phyloP scores from a whole-genome alignment of 1,140 invertebrate species.

The Caenorhabditis briggsae region DNA sequence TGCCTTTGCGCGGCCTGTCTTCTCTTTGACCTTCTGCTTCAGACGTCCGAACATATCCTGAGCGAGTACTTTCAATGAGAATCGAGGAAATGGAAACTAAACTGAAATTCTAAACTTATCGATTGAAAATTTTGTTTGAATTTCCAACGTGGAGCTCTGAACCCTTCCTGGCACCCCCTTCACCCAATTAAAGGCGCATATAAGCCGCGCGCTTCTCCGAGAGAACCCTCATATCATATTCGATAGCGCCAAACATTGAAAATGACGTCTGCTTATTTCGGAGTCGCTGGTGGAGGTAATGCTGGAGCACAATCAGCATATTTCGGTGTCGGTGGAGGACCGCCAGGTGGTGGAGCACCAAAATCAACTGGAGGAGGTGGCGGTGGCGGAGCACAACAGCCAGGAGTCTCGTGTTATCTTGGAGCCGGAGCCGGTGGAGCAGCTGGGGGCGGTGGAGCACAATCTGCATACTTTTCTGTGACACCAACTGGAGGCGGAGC shows the following conservation, averaged over 20 bases:
- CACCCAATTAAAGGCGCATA: not conserved
- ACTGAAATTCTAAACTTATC: not conserved
- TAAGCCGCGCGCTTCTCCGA: not conserved
- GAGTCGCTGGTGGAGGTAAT: conserved; percentile 52
- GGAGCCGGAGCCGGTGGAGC: conserved; percentile 46
- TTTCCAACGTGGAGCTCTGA: too few relatives aligned
- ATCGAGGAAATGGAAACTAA: not conserved
- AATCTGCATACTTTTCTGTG: conserved; percentile 52
- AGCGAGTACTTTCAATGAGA: not conserved
- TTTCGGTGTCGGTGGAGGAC: conserved; percentile 55
- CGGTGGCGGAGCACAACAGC: conserved; percentile 40
- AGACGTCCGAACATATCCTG: conserved; percentile 38
- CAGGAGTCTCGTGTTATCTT: conserved; percentile 43
- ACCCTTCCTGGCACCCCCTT: too few relatives aligned
- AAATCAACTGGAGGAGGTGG: conserved; percentile 36
- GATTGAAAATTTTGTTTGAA: too few relatives aligned
- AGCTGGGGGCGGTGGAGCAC: conserved; percentile 27
- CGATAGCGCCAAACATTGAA: not conserved
- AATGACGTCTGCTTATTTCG: conserved; percentile 56
- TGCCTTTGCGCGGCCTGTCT: conserved; percentile 47
- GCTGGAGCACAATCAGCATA: conserved; percentile 57
- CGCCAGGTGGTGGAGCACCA: conserved; percentile 11
- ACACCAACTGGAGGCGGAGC: conserved; percentile 19
- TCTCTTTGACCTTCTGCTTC: conserved; percentile 52
- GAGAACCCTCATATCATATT: conserved; percentile 23